Conservation (phyloP, 2,797 vertebrate species). For the Onychomys leucogaster region DNA sequence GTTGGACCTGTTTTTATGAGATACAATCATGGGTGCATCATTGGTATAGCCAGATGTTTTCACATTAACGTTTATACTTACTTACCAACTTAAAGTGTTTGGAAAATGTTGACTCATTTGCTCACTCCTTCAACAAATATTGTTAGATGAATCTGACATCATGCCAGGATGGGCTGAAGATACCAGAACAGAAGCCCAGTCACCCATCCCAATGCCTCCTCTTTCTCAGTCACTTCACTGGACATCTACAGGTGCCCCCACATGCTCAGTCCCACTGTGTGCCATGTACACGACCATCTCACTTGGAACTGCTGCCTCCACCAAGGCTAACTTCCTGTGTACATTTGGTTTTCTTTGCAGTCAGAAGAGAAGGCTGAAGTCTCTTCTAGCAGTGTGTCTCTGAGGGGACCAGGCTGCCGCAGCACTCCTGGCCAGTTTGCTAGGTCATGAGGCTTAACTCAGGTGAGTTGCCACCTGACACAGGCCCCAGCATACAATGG, state of each 20-base stretch:
- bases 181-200: background rate
- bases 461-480: background rate
- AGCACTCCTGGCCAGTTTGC: background rate
- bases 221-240: background rate
- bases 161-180: background rate
- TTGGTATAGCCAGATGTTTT: conserved; percentile 45
- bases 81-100: conserved; percentile 24
- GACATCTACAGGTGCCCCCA: background rate
- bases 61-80: conserved; percentile 35
- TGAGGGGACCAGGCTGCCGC: background rate
- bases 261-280: accelerated
- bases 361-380: background rate
- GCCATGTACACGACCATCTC: background rate
- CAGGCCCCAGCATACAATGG: background rate
- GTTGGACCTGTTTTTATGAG: conserved; percentile 67
- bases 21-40: conserved; percentile 44
- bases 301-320: no score
- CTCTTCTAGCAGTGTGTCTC: background rate
- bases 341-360: conserved; percentile 11
- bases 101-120: conserved; percentile 11
- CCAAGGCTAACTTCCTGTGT: background rate
- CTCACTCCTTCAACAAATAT: conserved; percentile 32
- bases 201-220: accelerated
- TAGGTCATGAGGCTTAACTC: background rate
- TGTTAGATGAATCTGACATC: background rate